A percentile compares a stretch with the other conserved stretches of the same genome.
Evolutionary conservation across 2,888 invertebrate genomes (phyloP).

Genomic region (Eupithecia tripunctaria): DNA sequence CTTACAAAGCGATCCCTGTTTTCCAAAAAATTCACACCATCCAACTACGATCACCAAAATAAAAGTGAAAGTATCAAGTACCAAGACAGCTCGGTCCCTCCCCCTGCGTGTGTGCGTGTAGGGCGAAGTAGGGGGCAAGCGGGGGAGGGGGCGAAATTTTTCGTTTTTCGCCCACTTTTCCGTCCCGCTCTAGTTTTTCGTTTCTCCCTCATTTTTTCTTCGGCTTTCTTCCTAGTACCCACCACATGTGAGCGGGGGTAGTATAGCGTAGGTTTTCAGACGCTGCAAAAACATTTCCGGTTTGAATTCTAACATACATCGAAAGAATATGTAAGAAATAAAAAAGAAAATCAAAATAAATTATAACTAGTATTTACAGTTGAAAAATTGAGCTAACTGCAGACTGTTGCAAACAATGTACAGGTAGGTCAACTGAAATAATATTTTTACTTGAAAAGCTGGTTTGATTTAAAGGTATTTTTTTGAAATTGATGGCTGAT

Average conservation of each 20-base stretch:
- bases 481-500: neutral
- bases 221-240: constrained; percentile 83
- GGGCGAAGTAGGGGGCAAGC: constrained; percentile 59
- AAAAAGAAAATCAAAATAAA: too few relatives aligned
- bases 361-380: too few relatives aligned
- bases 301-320: constrained; percentile 45
- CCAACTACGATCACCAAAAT: constrained; percentile 42
- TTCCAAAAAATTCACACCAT: neutral
- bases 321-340: too few relatives aligned
- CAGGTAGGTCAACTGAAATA: neutral
- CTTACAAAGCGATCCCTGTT: neutral
- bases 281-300: constrained; percentile 65
- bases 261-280: constrained; percentile 58
- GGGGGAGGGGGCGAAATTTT: constrained; percentile 78
- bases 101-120: constrained; percentile 77
- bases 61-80: constrained; percentile 62
- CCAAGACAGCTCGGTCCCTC: constrained; percentile 56
- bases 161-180: constrained; percentile 85
- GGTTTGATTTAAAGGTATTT: neutral
- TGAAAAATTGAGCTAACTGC: too few relatives aligned
- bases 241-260: constrained; percentile 82
- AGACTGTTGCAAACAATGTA: too few relatives aligned
- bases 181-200: constrained; percentile 84
- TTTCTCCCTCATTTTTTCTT: constrained; percentile 84
- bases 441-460: neutral